phyloP scores from a whole-genome alignment of 2,888 invertebrate genomes.

The Ceratothoa steindachneri region DNA sequence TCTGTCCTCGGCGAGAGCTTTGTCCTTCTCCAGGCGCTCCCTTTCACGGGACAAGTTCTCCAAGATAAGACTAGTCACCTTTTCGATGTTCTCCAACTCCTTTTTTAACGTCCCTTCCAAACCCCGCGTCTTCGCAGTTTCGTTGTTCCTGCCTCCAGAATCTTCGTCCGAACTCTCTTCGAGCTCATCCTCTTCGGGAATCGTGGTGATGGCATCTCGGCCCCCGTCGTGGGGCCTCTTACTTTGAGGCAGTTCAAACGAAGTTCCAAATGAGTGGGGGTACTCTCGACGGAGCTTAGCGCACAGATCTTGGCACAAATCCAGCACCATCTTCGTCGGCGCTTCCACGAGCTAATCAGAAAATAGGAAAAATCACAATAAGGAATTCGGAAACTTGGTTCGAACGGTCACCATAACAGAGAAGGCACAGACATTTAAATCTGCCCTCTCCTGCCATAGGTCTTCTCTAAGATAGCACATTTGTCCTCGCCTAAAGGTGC shows the following conservation, averaged over 20 bases:
- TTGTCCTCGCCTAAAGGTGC: too few species aligned
- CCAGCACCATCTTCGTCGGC: background rate
- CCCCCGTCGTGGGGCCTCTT: background rate
- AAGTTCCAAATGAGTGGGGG: background rate
- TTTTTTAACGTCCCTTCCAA: background rate
- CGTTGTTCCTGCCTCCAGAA: background rate
- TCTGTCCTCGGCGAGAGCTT: slow-evolving; percentile 30
- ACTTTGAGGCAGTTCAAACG: background rate
- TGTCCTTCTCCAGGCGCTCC: slow-evolving; percentile 36
- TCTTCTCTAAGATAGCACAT: too few species aligned
- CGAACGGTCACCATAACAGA: too few species aligned
- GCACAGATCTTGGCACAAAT: background rate
- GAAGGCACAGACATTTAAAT: too few species aligned
- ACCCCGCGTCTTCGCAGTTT: background rate
- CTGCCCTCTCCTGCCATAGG: too few species aligned
- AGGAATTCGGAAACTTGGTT: background rate
- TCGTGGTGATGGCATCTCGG: background rate
- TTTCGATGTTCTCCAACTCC: background rate
- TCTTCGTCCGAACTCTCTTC: slow-evolving; percentile 8
- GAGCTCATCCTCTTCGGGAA: background rate
- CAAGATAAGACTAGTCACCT: background rate
- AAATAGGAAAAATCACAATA: background rate
- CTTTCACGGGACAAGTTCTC: slow-evolving; percentile 23
- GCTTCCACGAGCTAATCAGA: background rate
- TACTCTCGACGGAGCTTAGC: background rate